These are phyloP conservation scores for Antigone vipio DNA, from an alignment of 2,113 vertebrate genomes.

Conservation along the genomic window DNA sequence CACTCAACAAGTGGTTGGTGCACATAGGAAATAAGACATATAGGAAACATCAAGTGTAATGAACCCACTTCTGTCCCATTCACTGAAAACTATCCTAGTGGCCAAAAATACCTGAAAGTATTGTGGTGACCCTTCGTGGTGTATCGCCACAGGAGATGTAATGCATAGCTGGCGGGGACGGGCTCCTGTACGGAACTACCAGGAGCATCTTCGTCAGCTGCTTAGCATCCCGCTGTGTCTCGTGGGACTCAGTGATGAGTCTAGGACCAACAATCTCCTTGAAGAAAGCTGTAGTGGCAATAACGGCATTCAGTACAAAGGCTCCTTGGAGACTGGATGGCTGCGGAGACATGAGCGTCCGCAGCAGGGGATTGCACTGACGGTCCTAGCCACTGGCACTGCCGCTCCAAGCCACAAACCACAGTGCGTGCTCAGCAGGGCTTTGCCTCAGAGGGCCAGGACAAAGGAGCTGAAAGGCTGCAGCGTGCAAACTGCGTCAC, in stretches of 20 bases:
- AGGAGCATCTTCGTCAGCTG: background rate
- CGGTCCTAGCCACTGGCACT: background rate
- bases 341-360: background rate
- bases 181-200: background rate
- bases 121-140: background rate
- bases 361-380: background rate
- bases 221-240: background rate
- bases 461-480: background rate
- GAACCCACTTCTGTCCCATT: background rate
- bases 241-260: background rate
- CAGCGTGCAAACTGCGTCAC: background rate
- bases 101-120: background rate
- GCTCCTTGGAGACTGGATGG: background rate
- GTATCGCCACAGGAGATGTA: background rate
- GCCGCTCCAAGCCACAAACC: background rate
- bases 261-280: background rate
- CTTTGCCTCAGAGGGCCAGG: background rate
- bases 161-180: background rate
- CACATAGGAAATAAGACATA: background rate
- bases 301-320: background rate
- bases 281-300: background rate
- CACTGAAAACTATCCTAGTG: background rate
- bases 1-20: background rate
- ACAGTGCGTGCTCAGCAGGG: background rate
- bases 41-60: background rate